Base-by-base conservation (phyloP, 2,113 vertebrate species). In the Suricata suricatta region DNA sequence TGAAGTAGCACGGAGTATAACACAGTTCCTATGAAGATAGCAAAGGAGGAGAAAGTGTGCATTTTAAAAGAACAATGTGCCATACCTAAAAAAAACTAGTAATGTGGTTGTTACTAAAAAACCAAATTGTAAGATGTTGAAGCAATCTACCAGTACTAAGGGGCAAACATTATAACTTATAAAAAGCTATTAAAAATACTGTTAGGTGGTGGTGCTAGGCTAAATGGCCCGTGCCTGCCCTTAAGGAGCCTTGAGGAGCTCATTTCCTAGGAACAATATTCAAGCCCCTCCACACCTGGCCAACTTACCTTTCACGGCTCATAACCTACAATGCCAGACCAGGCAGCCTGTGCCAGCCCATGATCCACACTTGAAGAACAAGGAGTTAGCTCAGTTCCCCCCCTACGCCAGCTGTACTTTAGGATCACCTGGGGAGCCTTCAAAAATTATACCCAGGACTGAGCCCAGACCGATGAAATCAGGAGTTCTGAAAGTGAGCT, bases 131-230 rank as follows among this genome's bases (percentile, higher is more conserved):
- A 86, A 95, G 82, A 68, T 3, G 71, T 50, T 85, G 25, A 90
- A n/a, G 16, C 21, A 95, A 54, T 64, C 50, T 35, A 44, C 16
- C 38, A 79, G 29, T 27, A 47, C 68, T 72, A 96, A 94, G 50
- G 33, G 29, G 12, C n/a, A 83, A 89, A 74, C 10, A 17, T 60
- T 92, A 63, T 64, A 84, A 88, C 41, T 96, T 84, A 57, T 72
- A 97, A 91, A 77, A 93, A 85, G 81, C 71, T 88, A 63, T 60
- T 66, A 68, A 52, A 27, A 90, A 76, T 91, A 91, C 27, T 15
- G 7, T 88, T 60, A 91, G 77, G 66, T 80, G 77, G 25, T 82
- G 44, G 63, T 52, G 21, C 33, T 38, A 87, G 27, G 85, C 25
- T 63, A 84, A 85, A 91, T 72, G 92, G 71, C 81, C 80, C 41